Percentiles rank a stretch among this genome's conserved stretches.
These are phyloP conservation scores for Sarotherodon lohbergeri DNA, from an alignment of 2,113 vertebrate genomes.

Conservation along the genomic window DNA sequence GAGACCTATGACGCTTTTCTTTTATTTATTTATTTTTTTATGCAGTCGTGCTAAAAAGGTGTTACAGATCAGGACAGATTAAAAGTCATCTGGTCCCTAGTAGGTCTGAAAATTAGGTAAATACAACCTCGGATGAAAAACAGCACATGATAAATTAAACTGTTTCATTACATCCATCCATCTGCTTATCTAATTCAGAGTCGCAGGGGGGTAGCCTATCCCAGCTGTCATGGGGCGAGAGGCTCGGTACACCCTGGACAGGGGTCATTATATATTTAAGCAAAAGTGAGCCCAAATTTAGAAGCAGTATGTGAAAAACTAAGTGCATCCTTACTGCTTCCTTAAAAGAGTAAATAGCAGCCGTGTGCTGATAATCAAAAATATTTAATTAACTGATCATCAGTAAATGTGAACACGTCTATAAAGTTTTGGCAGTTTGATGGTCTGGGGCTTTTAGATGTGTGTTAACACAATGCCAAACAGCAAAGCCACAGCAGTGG, in stretches of 20 bases:
- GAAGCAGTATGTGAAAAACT: not conserved
- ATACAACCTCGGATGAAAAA: not conserved
- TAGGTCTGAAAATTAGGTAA: not conserved
- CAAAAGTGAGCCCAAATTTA: not conserved
- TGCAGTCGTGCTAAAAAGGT: not conserved
- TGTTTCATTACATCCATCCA: not conserved
- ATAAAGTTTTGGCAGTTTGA: not conserved
- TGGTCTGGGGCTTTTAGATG: not conserved
- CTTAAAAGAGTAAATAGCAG: not conserved
- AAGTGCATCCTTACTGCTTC: not conserved
- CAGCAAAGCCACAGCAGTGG: not conserved
- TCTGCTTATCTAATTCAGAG: not conserved
- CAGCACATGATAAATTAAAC: not conserved
- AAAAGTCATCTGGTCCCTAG: not conserved
- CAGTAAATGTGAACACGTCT: not conserved
- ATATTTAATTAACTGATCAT: not conserved
- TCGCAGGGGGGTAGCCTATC: not conserved
- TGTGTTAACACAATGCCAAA: not conserved
- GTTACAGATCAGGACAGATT: not conserved
- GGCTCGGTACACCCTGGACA: not conserved
- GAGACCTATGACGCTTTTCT: not conserved
- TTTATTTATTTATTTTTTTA: fast-evolving
- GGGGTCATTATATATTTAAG: not conserved
- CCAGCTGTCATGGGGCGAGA: not conserved
- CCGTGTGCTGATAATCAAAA: not conserved